Percentiles rank a stretch among this genome's conserved stretches.
Conservation (phyloP, 2,797 vertebrate genomes). For the Poeciliopsis infans region DNA sequence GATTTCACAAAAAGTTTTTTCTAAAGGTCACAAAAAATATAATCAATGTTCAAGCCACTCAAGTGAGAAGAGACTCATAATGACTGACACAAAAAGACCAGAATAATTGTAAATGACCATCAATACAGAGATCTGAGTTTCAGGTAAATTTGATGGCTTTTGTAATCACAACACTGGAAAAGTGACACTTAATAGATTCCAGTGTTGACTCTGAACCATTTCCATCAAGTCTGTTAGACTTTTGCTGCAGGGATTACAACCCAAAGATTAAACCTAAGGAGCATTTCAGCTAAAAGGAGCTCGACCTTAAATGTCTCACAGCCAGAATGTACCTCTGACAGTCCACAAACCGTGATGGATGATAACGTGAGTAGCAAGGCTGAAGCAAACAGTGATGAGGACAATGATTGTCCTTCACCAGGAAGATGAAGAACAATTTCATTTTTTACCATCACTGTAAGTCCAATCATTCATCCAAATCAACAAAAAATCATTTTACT, state of each 20-base stretch:
- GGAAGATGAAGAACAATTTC: background rate
- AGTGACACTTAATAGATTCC: background rate
- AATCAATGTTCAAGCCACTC: background rate
- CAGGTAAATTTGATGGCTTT: background rate
- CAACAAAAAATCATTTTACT: background rate
- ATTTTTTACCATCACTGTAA: background rate
- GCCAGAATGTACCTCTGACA: background rate
- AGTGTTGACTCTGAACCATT: background rate
- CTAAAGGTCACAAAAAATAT: background rate
- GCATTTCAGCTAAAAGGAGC: background rate
- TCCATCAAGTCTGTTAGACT: background rate
- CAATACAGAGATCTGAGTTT: background rate
- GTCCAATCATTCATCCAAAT: background rate
- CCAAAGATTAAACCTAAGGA: background rate
- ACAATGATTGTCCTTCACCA: conserved; percentile 15
- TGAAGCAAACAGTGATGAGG: conserved; percentile 8
- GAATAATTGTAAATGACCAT: background rate
- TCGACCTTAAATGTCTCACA: conserved; percentile 4
- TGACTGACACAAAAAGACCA: background rate
- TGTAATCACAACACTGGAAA: background rate
- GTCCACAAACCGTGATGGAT: background rate
- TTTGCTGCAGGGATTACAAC: background rate
- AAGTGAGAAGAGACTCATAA: background rate
- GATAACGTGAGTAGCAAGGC: background rate
- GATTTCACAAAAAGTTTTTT: background rate